Percentiles rank a stretch among this genome's conserved stretches.
These are phyloP conservation scores for Eupithecia subfuscata DNA, from an alignment of 2,888 invertebrate species.

Conservation along the genomic window DNA sequence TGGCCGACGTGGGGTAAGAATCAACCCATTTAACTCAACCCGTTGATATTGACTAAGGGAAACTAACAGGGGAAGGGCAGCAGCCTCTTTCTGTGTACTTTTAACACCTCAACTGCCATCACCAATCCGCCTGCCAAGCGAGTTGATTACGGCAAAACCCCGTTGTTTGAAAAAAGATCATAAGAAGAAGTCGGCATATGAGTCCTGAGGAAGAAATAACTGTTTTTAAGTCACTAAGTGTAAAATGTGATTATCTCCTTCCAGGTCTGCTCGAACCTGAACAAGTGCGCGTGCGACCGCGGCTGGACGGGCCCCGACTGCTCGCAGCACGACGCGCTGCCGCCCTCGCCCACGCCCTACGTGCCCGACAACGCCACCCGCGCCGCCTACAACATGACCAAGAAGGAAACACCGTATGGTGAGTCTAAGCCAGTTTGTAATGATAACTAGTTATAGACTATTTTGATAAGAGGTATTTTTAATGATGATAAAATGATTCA, in stretches of 20 bases:
- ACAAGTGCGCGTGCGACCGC: constrained; percentile 95
- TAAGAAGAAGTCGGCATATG: no score
- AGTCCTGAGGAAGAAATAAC: no score
- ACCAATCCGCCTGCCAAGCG: no score
- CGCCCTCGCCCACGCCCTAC: constrained; percentile 85
- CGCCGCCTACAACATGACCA: constrained; percentile 88
- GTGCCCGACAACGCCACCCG: constrained; percentile 79
- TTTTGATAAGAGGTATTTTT: neutral
- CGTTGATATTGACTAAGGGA: no score
- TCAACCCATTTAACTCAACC: no score
- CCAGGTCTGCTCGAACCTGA: constrained; percentile 95
- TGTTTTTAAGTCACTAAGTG: neutral
- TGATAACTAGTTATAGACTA: neutral
- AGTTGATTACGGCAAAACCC: no score
- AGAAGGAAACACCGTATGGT: constrained; percentile 97
- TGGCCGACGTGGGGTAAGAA: no score
- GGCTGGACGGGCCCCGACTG: constrained; percentile 96
- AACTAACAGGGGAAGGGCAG: no score
- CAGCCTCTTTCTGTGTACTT: no score
- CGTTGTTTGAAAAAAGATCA: no score
- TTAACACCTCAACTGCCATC: no score
- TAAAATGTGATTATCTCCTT: constrained; percentile 25
- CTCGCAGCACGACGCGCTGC: constrained; percentile 89
- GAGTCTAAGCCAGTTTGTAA: constrained; percentile 80
- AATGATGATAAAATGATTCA: neutral